These are phyloP conservation scores for Semicossyphus pulcher DNA, from an alignment of 2,113 vertebrate species.

Conservation along the genomic window DNA sequence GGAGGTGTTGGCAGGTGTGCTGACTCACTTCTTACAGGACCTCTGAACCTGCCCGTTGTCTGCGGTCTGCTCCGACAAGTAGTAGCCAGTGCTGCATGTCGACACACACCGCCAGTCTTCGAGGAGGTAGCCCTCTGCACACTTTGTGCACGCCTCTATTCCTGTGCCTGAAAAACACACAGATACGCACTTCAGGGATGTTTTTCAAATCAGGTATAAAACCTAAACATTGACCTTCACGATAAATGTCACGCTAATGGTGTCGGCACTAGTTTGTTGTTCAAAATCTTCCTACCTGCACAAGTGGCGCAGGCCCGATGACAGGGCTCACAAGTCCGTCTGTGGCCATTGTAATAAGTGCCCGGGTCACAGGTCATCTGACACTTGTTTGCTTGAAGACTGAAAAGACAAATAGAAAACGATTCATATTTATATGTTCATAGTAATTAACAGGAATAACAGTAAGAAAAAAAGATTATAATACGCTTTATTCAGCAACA, in stretches of 20 bases:
- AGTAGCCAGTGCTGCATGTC: constrained; percentile 90
- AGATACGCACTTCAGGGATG: constrained; percentile 5
- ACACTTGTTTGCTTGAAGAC: constrained; percentile 92
- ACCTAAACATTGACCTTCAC: background rate
- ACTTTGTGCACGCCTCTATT: constrained; percentile 91
- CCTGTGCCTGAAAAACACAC: constrained; percentile 86
- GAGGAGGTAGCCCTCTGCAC: constrained; percentile 89
- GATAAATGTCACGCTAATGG: background rate
- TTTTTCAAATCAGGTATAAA: too few species aligned
- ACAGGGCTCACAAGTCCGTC: constrained; percentile 90
- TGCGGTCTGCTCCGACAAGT: constrained; percentile 86
- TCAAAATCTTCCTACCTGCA: constrained; percentile 84
- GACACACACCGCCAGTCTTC: constrained; percentile 94
- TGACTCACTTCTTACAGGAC: constrained; percentile 92
- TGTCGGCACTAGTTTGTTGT: background rate
- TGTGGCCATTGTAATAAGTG: constrained; percentile 90
- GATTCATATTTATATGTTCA: background rate
- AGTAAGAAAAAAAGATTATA: background rate
- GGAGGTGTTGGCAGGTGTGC: constrained; percentile 19
- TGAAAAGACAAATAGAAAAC: constrained; percentile 57
- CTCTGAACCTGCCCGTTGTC: constrained; percentile 86
- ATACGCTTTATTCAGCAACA: background rate
- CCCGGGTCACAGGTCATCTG: constrained; percentile 90
- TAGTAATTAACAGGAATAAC: background rate
- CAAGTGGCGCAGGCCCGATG: constrained; percentile 94